Conservation (phyloP, 2,888 invertebrate species). For the Callyntrura sp. region DNA sequence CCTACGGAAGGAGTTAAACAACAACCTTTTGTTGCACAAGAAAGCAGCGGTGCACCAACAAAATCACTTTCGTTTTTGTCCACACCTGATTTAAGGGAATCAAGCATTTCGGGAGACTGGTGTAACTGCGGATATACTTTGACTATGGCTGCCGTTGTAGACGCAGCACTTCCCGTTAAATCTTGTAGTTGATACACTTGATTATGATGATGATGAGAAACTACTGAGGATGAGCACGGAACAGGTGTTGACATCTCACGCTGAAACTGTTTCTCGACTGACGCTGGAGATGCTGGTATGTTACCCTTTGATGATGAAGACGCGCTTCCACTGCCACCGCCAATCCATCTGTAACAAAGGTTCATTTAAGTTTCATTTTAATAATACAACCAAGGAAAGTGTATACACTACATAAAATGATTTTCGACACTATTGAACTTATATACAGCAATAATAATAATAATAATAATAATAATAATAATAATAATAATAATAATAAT, state of each 20-base stretch:
- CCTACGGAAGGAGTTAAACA: not conserved
- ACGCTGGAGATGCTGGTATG: constrained; percentile 58
- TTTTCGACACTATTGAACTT: no score
- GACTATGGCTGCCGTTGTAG: constrained; percentile 58
- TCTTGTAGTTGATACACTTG: constrained; percentile 32
- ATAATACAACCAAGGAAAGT: not conserved
- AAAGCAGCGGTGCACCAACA: constrained; percentile 51
- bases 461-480: not conserved
- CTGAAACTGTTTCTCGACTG: constrained; percentile 48
- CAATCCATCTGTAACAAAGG: constrained; percentile 74
- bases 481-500: no score
- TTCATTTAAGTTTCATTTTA: not conserved
- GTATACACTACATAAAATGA: no score
- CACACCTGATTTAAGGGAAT: constrained; percentile 46
- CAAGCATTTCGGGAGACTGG: constrained; percentile 65
- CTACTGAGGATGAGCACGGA: constrained; percentile 34
- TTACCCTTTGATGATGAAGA: constrained; percentile 64
- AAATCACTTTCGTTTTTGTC: constrained; percentile 56
- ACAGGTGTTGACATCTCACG: constrained; percentile 70
- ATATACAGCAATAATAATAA: constrained; percentile 26
- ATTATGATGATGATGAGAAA: not conserved
- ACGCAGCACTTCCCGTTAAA: constrained; percentile 10
- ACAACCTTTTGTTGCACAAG: constrained; percentile 23
- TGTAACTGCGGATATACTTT: constrained; percentile 74
- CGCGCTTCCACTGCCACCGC: constrained; percentile 67